A percentile compares a stretch with the other conserved stretches of the same genome.
Conservation (phyloP, 2,797 vertebrate genomes). For the Pseudochaenichthys georgianus region DNA sequence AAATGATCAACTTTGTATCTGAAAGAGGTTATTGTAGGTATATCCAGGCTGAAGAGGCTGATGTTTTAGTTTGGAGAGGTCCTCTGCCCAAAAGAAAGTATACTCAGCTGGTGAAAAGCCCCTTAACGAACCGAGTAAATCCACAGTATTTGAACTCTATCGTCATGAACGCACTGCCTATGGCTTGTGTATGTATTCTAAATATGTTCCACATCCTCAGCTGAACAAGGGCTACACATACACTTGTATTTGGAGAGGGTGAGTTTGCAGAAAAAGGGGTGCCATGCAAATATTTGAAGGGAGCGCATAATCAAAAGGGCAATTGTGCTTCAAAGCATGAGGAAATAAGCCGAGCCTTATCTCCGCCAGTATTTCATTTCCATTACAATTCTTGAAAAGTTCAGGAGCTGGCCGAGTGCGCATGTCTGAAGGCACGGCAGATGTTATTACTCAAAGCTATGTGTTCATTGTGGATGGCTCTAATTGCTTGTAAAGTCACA, state of each 20-base stretch:
- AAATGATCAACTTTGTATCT: neutral
- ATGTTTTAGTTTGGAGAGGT: neutral
- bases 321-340: slow-evolving; percentile 73
- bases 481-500: slow-evolving; percentile 19
- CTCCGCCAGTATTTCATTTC: slow-evolving; percentile 57
- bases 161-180: slow-evolving; percentile 67
- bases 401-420: slow-evolving; percentile 26
- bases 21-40: neutral
- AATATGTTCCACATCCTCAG: slow-evolving; percentile 78
- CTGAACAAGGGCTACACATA: slow-evolving; percentile 70
- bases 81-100: slow-evolving; percentile 6
- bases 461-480: slow-evolving; percentile 44
- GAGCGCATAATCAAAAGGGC: slow-evolving; percentile 72
- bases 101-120: slow-evolving; percentile 17
- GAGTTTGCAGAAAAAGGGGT: slow-evolving; percentile 56
- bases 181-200: slow-evolving; percentile 69
- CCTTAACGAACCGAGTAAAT: slow-evolving; percentile 62
- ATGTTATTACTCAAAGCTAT: slow-evolving; percentile 47
- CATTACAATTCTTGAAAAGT: slow-evolving; percentile 46
- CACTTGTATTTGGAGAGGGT: slow-evolving; percentile 63
- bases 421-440: slow-evolving; percentile 17
- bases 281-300: slow-evolving; percentile 73
- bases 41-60: neutral
- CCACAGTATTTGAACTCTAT: slow-evolving; percentile 75
- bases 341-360: slow-evolving; percentile 67